Percentiles rank a stretch among this genome's conserved stretches.
phyloP scores from a whole-genome alignment of 2,113 vertebrate genomes.

The Ptyas mucosa region DNA sequence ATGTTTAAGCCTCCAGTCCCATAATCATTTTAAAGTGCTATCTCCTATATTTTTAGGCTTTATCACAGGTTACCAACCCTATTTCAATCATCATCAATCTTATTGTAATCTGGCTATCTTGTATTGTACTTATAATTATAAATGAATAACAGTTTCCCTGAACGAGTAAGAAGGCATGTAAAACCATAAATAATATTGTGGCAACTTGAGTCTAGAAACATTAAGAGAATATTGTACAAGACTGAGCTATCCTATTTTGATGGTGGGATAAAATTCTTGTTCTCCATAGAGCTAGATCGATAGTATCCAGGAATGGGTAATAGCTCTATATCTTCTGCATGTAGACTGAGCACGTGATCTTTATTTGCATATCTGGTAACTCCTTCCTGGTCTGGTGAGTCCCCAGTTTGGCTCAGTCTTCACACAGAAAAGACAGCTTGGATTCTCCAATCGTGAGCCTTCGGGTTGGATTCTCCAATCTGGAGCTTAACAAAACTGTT shows the following conservation, averaged over 20 bases:
- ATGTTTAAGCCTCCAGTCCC: too few species aligned
- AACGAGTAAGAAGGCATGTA: background rate
- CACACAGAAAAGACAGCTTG: too few species aligned
- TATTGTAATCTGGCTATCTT: background rate
- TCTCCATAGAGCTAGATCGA: too few species aligned
- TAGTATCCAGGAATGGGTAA: too few species aligned
- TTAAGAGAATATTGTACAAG: background rate
- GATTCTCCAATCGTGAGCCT: too few species aligned
- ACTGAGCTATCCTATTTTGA: background rate
- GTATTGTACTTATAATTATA: background rate
- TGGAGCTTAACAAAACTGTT: too few species aligned
- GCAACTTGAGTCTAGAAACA: background rate
- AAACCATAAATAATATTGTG: background rate
- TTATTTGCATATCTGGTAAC: too few species aligned
- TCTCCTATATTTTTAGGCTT: background rate
- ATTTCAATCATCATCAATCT: accelerated
- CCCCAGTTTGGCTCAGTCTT: too few species aligned
- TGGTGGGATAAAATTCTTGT: background rate
- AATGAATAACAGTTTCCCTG: background rate
- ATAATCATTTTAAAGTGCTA: background rate
- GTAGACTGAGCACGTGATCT: too few species aligned
- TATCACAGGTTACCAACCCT: background rate
- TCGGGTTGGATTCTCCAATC: too few species aligned
- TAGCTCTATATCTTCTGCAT: too few species aligned
- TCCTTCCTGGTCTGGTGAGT: too few species aligned